These are phyloP conservation scores for Dichetophora obliterata DNA, from an alignment of 2,888 invertebrate species.

Conservation along the genomic window DNA sequence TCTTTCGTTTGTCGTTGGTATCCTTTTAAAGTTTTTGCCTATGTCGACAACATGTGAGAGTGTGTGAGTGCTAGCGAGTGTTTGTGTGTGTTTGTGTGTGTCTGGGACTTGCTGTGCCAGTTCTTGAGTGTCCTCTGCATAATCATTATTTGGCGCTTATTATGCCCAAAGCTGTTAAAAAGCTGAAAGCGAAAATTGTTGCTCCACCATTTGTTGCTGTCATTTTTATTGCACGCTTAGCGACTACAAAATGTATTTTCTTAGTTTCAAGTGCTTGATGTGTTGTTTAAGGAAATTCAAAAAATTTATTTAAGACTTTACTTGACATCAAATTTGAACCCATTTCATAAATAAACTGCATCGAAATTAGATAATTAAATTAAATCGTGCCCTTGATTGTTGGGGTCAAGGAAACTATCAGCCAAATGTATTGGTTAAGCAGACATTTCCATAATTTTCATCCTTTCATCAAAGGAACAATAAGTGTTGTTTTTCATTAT, in stretches of 20 bases:
- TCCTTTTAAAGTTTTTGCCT: conserved; percentile 12
- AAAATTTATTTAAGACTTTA: too few relatives aligned
- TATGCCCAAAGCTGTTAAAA: conserved; percentile 49
- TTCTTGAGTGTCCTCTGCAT: conserved; percentile 36
- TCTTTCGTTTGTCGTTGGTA: conserved; percentile 50
- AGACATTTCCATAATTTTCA: too few relatives aligned
- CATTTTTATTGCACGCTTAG: conserved; percentile 43
- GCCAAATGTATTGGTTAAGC: too few relatives aligned
- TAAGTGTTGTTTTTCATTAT: too few relatives aligned
- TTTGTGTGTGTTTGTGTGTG: conserved; percentile 16
- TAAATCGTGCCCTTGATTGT: too few relatives aligned
- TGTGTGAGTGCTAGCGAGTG: background rate
- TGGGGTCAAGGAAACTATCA: too few relatives aligned
- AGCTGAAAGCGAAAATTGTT: conserved; percentile 56
- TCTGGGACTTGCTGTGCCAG: conserved; percentile 23
- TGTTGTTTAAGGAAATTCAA: background rate
- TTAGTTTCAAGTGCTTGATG: background rate
- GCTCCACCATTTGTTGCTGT: conserved; percentile 41
- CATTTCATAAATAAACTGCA: too few relatives aligned
- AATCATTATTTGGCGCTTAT: conserved; percentile 37
- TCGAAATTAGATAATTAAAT: too few relatives aligned
- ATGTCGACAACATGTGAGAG: background rate
- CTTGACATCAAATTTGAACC: too few relatives aligned
- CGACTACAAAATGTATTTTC: conserved; percentile 11
- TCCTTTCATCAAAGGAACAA: too few relatives aligned